phyloP scores from a whole-genome alignment of 2,888 invertebrate genomes.

The Entomobrya multifasciata region DNA sequence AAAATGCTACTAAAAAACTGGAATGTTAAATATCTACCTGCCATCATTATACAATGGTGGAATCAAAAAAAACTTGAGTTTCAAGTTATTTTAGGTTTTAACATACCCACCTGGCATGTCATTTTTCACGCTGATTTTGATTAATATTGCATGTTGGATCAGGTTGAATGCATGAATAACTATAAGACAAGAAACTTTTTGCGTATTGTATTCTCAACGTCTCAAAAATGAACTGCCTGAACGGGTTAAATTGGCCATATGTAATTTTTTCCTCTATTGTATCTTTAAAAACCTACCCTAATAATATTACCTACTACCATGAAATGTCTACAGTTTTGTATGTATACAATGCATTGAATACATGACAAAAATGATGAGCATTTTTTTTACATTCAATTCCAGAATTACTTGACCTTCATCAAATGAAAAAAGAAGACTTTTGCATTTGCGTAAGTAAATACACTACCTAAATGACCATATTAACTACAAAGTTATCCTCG shows the following conservation, averaged over 20 bases:
- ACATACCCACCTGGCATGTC: conserved; percentile 40
- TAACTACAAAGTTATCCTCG: no score
- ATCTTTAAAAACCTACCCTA: not conserved
- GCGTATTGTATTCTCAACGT: no score
- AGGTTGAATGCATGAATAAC: not conserved
- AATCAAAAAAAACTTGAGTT: conserved; percentile 28
- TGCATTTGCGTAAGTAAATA: not conserved
- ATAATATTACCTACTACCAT: not conserved
- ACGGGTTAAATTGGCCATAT: not conserved
- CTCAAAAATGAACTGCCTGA: conserved; percentile 12
- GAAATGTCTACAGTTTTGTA: no score
- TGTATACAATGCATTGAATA: no score
- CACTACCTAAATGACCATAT: not conserved
- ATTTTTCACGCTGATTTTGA: conserved; percentile 26
- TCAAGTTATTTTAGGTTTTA: no score
- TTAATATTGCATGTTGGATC: conserved; percentile 6
- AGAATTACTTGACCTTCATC: conserved; percentile 17
- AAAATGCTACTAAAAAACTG: not conserved
- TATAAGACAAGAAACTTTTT: not conserved
- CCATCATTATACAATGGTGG: not conserved
- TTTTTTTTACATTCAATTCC: not conserved
- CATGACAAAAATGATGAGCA: no score
- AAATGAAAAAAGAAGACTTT: not conserved
- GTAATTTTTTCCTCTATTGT: no score
- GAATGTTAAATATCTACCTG: not conserved